Evolutionary conservation across 2,888 invertebrate species (phyloP), one percentile per base, ranked within the genome.

Genomic region (Acronicta alni): DNA sequence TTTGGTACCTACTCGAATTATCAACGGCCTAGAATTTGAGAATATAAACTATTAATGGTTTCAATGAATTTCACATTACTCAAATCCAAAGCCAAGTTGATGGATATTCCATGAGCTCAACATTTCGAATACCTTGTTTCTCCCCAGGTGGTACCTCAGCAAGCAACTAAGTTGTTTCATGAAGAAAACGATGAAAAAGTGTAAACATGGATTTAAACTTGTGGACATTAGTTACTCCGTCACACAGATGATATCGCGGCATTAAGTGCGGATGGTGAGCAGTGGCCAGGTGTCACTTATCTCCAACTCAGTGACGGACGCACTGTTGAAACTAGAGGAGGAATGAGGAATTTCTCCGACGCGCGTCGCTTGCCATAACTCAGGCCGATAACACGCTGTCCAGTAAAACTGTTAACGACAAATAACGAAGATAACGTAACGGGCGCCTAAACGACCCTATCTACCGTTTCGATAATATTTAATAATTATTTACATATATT

Each of bases 401-500:
- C 86, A 85, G 81, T 84, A 81, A 85, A 89, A 89, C 88, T 90
- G 90, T 90, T 89, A 89, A 89, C 92, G 91, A 93, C 93, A 93
- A 93, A 92, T 92, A 92, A 91, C 88, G 72, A 67, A 91, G 93
- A 93, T 93, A 93, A 89, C 84, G 79, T 83, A 87, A 90, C 90
- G 89, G 89, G 83, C 89, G 88, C 90, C 90, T 91, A 92, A 93
- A 92, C 87, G 91, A 89, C 85, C 89, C 86, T 91, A 92, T 92
- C 92, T 88, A 83, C 82, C 86, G 72, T 80, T 87, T 85, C 83
- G 91, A 92, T 92, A 89, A 91, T 92, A 92, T 92, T 93, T 92
- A 89, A 92, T 93, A 93, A 93, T 92, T 91, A 93, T 93, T 91
- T 90, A 91, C 89, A 88, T 88, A 84, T 84, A 86, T 87, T 88